Evolutionary conservation across 2,797 vertebrate species (phyloP).

Genomic region (Leptodactylus fallax): DNA sequence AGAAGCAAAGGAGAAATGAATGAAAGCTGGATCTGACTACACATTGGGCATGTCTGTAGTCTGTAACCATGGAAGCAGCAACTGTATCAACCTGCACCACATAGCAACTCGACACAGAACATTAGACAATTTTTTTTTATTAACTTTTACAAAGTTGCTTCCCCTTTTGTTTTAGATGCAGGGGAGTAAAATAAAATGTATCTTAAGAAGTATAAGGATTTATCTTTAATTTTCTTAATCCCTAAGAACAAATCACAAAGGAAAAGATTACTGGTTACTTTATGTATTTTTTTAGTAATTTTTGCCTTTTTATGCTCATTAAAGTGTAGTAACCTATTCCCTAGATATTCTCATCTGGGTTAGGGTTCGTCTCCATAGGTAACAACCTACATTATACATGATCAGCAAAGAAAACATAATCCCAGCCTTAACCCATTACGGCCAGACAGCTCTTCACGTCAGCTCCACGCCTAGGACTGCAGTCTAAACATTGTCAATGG

Average conservation of each 20-base stretch:
- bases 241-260: too few relatives aligned
- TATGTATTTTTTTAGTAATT: neutral
- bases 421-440: neutral
- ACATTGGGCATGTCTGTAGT: too few relatives aligned
- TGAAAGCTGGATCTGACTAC: too few relatives aligned
- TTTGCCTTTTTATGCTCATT: neutral
- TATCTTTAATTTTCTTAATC: neutral
- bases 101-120: too few relatives aligned
- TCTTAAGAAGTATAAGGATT: neutral
- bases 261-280: too few relatives aligned
- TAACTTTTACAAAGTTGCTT: too few relatives aligned
- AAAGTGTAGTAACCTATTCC: neutral
- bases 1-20: neutral
- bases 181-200: neutral
- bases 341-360: neutral
- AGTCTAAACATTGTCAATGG: neutral
- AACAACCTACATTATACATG: neutral
- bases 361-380: neutral
- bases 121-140: too few relatives aligned
- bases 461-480: neutral
- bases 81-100: too few relatives aligned
- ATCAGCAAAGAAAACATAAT: neutral
- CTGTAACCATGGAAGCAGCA: too few relatives aligned
- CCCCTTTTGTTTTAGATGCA: too few relatives aligned
- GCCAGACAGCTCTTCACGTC: neutral